Percentiles rank a stretch among this genome's conserved stretches.
These are phyloP conservation scores for Heterohyrax brucei DNA, from an alignment of 2,797 vertebrate species.

Conservation along the genomic window DNA sequence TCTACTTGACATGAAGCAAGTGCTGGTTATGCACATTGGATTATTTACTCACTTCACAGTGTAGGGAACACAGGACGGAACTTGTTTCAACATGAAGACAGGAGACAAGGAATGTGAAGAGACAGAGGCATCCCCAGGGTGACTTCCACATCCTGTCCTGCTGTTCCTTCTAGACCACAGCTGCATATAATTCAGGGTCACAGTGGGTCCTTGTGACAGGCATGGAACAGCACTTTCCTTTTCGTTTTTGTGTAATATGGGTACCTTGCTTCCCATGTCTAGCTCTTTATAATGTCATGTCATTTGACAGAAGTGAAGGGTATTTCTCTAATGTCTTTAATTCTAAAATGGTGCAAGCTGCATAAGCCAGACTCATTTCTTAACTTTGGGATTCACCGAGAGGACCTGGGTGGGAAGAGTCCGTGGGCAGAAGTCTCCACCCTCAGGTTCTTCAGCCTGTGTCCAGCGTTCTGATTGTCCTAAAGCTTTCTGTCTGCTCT, in stretches of 20 bases:
- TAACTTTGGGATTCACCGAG: background rate
- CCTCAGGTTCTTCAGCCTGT: background rate
- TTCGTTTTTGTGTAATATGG: background rate
- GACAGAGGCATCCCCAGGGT: background rate
- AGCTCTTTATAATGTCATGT: background rate
- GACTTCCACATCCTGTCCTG: background rate
- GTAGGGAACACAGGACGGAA: background rate
- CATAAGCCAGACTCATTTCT: background rate
- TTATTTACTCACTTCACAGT: background rate
- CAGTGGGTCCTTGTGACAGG: background rate
- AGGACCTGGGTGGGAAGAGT: background rate
- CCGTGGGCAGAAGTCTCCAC: background rate
- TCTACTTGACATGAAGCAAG: background rate
- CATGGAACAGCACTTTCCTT: background rate
- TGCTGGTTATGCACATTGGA: background rate
- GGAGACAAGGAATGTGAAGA: background rate
- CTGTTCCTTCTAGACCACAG: background rate
- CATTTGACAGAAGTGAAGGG: background rate
- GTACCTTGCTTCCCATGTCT: background rate
- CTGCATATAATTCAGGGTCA: background rate
- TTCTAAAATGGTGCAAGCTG: background rate
- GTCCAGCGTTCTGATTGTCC: background rate
- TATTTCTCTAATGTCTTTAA: slow-evolving; percentile 28
- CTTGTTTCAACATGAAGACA: background rate
- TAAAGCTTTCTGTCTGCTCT: background rate